Evolutionary conservation across 2,113 vertebrate species (phyloP), one percentile per base, ranked within the genome.

Genomic region (Macrotus californicus): DNA sequence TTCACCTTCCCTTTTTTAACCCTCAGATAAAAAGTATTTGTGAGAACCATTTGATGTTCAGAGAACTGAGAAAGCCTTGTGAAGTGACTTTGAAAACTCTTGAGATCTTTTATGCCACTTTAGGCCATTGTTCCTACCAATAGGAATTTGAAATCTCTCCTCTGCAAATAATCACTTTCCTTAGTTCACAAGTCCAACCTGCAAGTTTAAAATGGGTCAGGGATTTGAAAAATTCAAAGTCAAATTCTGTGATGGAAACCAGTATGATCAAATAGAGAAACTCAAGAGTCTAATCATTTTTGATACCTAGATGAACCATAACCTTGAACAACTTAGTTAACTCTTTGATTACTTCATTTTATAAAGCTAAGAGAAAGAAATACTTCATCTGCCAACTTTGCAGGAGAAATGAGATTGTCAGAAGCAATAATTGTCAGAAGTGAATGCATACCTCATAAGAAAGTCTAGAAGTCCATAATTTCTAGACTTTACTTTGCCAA

Each of bases 71-170:
- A 93, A 59, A 82, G 48, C 34, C 73, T 77, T 89, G 41, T 93
- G 66, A 97, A 89, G 72, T 91, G 67, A 86, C 86, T 97, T 94
- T 93, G 89, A 96, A 96, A 93, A 76, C 48, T 94, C 61, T 85
- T 91, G 91, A 81, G 77, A 76, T 85, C 69, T 81, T 95, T 90
- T 76, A 85, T 93, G 82, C 24, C 94, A 92, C 64, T 73, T 88
- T 93, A 92, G 66, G 77, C 13, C 52, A 24, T 79, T 85, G 9
- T 43, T 77, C 48, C 79, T 94, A 96, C 82, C 89, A 86, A 82
- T 11, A 86, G 61, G 79, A 91, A 93, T 95, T 82, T 72, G 67
- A 96, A 94, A 88, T 77, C 73, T 90, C 22, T 93, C 36, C 50
- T 16, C 54, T 86, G 48, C 22, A 94, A 96, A 95, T 89, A 84